These are phyloP conservation scores for Anguilla japonica DNA, from an alignment of 2,113 vertebrate species.

Conservation along the genomic window DNA sequence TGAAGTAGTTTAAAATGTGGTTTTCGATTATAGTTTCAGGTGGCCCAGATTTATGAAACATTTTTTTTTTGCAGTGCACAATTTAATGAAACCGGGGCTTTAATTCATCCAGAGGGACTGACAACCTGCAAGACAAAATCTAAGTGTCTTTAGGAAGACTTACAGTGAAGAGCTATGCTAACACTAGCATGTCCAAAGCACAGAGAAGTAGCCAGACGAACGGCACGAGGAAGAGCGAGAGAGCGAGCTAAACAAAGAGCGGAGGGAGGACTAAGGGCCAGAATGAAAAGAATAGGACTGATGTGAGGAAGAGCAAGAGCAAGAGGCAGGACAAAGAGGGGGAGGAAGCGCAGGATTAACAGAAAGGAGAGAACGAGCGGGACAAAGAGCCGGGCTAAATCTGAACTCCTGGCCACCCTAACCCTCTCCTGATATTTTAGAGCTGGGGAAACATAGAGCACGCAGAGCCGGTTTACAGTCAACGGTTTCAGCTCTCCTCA, in stretches of 20 bases:
- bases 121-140: background rate
- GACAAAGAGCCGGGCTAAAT: background rate
- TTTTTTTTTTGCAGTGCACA: background rate
- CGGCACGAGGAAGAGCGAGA: no score
- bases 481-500: background rate
- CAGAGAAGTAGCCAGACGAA: no score
- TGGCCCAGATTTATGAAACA: background rate
- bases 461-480: background rate
- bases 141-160: background rate
- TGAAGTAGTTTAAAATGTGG: no score
- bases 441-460: conserved; percentile 24
- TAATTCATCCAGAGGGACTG: background rate
- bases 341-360: background rate
- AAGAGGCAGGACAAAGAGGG: no score
- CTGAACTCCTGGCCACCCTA: conserved; percentile 10
- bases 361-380: conserved; percentile 23
- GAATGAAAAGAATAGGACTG: no score
- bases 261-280: no score
- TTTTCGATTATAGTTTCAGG: no score
- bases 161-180: conserved; percentile 37
- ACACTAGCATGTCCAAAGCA: no score
- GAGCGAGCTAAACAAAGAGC: no score
- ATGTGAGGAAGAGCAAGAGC: no score
- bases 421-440: conserved; percentile 22
- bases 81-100: background rate